Evolutionary conservation across 2,113 vertebrate genomes (phyloP).

Genomic region (Copsychus sechellarum): DNA sequence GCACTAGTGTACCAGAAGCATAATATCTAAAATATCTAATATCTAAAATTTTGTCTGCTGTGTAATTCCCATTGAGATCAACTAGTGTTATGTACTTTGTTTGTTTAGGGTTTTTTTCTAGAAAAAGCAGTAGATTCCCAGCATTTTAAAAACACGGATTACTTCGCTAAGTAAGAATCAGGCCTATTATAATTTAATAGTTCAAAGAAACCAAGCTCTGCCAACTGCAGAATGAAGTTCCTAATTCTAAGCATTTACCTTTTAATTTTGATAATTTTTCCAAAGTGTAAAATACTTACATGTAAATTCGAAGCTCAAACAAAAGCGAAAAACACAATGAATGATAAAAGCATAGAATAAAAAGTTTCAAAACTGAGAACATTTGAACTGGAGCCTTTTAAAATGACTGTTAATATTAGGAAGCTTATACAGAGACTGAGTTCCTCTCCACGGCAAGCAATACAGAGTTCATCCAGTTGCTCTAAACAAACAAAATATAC

Average conservation of each 20-base stretch:
- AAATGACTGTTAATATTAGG: neutral
- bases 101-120: neutral
- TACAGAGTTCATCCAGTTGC: neutral
- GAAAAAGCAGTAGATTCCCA: neutral
- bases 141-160: neutral
- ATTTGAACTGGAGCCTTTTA: neutral
- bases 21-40: neutral
- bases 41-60: neutral
- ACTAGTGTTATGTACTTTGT: neutral
- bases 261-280: neutral
- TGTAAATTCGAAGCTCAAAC: neutral
- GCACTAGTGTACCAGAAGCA: neutral
- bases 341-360: neutral
- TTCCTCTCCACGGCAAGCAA: neutral
- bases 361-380: neutral
- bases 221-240: neutral
- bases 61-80: neutral
- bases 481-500: neutral
- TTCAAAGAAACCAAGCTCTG: neutral
- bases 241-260: neutral
- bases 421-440: neutral
- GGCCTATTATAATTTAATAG: neutral
- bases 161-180: neutral
- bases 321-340: neutral
- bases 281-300: neutral